A percentile compares a stretch with the other conserved stretches of the same genome.
Evolutionary conservation across 1,140 invertebrate genomes (phyloP).

Genomic region (Rhopalosiphum padi): DNA sequence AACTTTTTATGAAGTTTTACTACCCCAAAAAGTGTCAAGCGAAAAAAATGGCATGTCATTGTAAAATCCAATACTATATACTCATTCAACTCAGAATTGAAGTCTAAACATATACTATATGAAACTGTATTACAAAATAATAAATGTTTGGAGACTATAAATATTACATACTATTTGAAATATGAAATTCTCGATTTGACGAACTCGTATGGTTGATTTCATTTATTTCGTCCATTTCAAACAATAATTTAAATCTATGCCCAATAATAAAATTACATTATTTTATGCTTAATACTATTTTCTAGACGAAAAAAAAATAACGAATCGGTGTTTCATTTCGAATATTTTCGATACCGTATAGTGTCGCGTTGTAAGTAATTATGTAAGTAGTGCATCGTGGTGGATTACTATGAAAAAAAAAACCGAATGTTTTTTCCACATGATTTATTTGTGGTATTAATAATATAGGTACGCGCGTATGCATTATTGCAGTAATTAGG

Average conservation of each 20-base stretch:
- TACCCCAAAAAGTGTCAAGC: background rate
- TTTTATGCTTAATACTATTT: background rate
- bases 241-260: background rate
- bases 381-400: background rate
- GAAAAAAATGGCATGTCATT: background rate
- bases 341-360: background rate
- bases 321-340: background rate
- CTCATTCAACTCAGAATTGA: too few species aligned
- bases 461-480: background rate
- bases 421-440: background rate
- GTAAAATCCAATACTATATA: too few species aligned
- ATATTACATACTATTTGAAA: background rate
- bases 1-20: background rate
- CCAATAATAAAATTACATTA: background rate
- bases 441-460: background rate
- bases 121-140: too few species aligned
- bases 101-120: too few species aligned
- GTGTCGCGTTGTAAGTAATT: background rate
- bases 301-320: background rate
- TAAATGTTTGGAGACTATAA: background rate
- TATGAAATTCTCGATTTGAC: background rate
- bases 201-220: background rate
- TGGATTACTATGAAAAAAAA: background rate
- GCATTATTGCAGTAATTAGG: background rate
- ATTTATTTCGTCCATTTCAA: background rate